Percentiles rank a stretch among this genome's conserved stretches.
Evolutionary conservation across 2,113 vertebrate species (phyloP).

Genomic region (Acinonyx jubatus): DNA sequence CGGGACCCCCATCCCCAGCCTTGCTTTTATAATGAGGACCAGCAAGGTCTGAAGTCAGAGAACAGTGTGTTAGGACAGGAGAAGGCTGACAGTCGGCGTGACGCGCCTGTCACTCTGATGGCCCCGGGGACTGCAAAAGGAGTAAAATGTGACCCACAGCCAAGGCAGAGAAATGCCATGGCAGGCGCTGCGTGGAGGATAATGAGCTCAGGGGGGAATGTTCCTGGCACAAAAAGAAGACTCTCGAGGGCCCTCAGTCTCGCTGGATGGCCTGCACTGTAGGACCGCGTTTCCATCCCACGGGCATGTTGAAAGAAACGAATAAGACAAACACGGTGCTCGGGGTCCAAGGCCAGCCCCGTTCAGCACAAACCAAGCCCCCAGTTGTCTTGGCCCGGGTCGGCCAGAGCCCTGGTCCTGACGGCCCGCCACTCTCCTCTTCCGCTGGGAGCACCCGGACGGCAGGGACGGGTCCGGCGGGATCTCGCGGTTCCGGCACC

Average conservation of each 20-base stretch:
- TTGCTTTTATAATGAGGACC: slow-evolving; percentile 56
- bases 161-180: not conserved
- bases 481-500: not conserved
- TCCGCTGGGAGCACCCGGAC: no score
- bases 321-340: not conserved
- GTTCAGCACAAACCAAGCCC: not conserved
- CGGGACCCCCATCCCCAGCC: not conserved
- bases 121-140: slow-evolving; percentile 22
- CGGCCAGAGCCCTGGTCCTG: not conserved
- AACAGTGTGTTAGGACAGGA: slow-evolving; percentile 15
- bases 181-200: not conserved
- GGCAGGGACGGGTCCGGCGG: not conserved
- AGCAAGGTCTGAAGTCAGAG: slow-evolving; percentile 43
- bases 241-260: not conserved
- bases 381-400: not conserved
- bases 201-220: not conserved
- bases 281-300: not conserved
- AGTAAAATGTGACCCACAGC: not conserved
- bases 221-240: not conserved
- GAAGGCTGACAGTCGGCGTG: slow-evolving; percentile 39
- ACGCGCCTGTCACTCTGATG: slow-evolving; percentile 37
- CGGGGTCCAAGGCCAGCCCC: not conserved
- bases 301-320: not conserved
- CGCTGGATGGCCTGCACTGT: not conserved
- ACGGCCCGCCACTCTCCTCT: not conserved